Conservation (phyloP, 2,888 invertebrate species). For the Neoitamus cyanurus region DNA sequence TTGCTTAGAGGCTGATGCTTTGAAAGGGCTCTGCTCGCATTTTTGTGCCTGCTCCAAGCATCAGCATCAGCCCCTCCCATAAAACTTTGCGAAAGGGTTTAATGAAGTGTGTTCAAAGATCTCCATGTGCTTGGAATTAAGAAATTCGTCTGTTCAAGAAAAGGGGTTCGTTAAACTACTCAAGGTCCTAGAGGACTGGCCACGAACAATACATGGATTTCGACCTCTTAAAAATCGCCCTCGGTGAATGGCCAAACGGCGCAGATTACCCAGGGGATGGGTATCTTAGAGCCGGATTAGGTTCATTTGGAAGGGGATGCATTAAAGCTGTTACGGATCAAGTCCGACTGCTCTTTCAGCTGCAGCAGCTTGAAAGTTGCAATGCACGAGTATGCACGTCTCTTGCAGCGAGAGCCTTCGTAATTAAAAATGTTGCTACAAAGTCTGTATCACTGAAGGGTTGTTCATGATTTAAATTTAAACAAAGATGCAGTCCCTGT, state of each 20-base stretch:
- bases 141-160: background rate
- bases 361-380: background rate
- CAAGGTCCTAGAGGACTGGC: background rate
- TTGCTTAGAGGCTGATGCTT: conserved; percentile 20
- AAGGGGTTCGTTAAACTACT: background rate
- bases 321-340: no score
- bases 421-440: background rate
- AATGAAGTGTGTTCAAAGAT: background rate
- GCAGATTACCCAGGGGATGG: background rate
- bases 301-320: background rate
- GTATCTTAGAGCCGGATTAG: background rate
- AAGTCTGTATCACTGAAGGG: background rate
- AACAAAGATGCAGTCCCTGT: background rate
- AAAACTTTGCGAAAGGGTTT: background rate
- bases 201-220: background rate
- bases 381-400: no score
- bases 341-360: background rate
- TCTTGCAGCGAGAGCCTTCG: background rate
- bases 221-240: background rate
- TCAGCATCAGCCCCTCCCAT: background rate
- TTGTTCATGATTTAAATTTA: background rate
- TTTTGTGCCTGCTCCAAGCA: background rate
- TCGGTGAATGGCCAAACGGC: background rate
- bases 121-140: conserved; percentile 9
- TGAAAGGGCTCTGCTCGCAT: background rate